Base-by-base conservation (phyloP, 2,888 invertebrate species). In the Volucella bombylans region DNA sequence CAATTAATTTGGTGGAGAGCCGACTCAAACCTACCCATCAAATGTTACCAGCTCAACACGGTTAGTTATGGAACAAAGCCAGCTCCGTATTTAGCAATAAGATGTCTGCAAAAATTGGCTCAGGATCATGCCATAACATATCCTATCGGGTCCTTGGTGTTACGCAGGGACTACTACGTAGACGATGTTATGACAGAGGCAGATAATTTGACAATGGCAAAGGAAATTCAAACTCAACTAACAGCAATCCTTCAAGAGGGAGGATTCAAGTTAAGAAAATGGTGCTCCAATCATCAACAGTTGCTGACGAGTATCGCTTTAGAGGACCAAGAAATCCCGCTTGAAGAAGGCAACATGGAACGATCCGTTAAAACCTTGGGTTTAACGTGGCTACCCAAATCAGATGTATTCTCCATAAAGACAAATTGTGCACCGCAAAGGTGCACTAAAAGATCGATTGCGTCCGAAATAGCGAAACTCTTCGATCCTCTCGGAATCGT, bases 391-490 rank as follows among this genome's bases (percentile, higher is more conserved):
- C 61, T 45, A 4, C 83, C 73, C 4, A 73, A 55, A 52, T 45
- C 57, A 23, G 74, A 83, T 54, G 47, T 54, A 8, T 78, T 83
- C 54, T 62, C 54, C 39, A 47, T 83, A n/a, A 83, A 61, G 50
- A 78, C 49, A 2, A 68, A 59, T 14, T 38, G 50, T 12, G 11
- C 4, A 59, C 14, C 59, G 9, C 39, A 59, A 52, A 67, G 18
- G 23, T 38, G 57, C 38, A 73, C 73, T 12, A 67, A 76, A 41
- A 50, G 43, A 18, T 49, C 67, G n/a, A 15, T 67, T 12, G 50
- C 49, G 8, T 74, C 74, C 11, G 57, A 65, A 12, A 74, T 74
- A 49, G 74, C 64, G 8, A 54, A 39, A 45, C 38, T 74, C 15
- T 74, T 74, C 14, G 74, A 65, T n/a, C 65, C 74, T 18, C 18